Conservation (phyloP, 2,888 invertebrate species). For the Cataglyphis albicans region DNA sequence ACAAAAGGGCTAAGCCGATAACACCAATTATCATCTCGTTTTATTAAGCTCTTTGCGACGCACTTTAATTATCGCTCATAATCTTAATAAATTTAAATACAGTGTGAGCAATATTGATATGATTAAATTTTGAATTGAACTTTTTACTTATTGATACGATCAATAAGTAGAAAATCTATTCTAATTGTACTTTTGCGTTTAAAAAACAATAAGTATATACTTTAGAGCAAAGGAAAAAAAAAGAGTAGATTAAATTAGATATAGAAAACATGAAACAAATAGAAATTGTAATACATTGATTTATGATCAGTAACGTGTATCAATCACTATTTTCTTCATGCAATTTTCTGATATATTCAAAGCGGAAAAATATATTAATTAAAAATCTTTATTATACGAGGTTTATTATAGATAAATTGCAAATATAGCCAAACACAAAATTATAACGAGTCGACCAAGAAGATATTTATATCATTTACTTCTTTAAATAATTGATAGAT, state of each 20-base stretch:
- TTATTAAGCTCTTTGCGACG: slow-evolving; percentile 15
- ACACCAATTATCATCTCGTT: slow-evolving; percentile 42
- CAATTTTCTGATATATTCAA: background rate
- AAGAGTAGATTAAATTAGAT: background rate
- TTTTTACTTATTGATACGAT: background rate
- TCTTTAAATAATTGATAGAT: slow-evolving; percentile 4
- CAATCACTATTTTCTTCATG: background rate
- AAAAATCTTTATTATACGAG: background rate
- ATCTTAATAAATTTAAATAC: background rate
- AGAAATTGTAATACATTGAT: slow-evolving; percentile 16
- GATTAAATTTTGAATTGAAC: background rate
- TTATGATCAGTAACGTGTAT: background rate
- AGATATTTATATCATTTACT: slow-evolving; percentile 1
- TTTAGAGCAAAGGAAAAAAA: background rate
- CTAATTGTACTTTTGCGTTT: slow-evolving; percentile 14
- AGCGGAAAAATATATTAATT: background rate
- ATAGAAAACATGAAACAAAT: background rate
- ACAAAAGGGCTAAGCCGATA: slow-evolving; percentile 36
- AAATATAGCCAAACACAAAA: slow-evolving; percentile 22
- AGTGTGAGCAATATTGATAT: background rate
- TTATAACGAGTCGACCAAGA: background rate
- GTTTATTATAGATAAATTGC: background rate
- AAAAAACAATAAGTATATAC: background rate
- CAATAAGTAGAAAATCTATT: background rate
- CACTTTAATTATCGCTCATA: background rate